Percentiles rank a stretch among this genome's conserved stretches.
Evolutionary conservation across 2,888 invertebrate genomes (phyloP).

Genomic region (Rhorus exstirpatorius): DNA sequence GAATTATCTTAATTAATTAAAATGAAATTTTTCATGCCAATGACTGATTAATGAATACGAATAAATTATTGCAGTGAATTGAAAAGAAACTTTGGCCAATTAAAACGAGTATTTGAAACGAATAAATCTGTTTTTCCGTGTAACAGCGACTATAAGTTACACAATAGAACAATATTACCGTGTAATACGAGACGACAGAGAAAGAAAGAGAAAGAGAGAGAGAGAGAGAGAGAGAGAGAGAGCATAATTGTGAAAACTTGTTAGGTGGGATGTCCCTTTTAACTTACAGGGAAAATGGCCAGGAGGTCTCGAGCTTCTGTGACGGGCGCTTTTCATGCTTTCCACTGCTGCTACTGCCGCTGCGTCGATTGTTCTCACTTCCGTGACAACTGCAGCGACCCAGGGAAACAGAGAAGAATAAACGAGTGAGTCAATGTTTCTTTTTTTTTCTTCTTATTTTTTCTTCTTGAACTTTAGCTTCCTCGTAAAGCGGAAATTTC

Average conservation of each 20-base stretch:
- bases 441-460: background rate
- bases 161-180: constrained; percentile 12
- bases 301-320: constrained; percentile 85
- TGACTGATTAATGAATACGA: constrained; percentile 1
- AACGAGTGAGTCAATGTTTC: constrained; percentile 64
- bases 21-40: background rate
- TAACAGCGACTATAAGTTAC: background rate
- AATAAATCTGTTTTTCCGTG: background rate
- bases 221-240: too few relatives aligned
- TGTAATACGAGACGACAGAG: background rate
- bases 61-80: background rate
- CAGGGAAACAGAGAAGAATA: constrained; percentile 63
- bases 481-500: background rate
- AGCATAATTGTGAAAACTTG: constrained; percentile 22
- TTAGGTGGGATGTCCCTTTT: constrained; percentile 44
- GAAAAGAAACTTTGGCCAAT: background rate
- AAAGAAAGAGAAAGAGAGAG: too few relatives aligned
- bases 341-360: constrained; percentile 81
- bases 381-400: constrained; percentile 83
- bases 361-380: constrained; percentile 77
- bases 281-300: constrained; percentile 85
- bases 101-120: background rate
- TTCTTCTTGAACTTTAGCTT: background rate
- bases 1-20: background rate
- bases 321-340: constrained; percentile 85